These are phyloP conservation scores for Percopsis omiscomaycus DNA, from an alignment of 2,797 vertebrate genomes.

Conservation along the genomic window DNA sequence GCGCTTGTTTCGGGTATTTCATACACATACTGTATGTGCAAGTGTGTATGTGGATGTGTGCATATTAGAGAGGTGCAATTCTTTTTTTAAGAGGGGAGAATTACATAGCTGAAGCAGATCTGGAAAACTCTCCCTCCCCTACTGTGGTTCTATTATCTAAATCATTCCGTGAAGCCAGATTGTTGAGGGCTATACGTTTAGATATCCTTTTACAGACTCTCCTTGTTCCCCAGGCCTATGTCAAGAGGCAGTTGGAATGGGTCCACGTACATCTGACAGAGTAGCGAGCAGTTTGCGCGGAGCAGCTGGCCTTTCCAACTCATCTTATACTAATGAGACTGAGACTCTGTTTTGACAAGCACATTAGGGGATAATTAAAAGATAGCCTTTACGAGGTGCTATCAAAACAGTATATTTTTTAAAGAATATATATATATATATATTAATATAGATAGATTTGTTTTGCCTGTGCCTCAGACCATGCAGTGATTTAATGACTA, in stretches of 20 bases:
- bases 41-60: background rate
- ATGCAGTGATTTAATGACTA: too few species aligned
- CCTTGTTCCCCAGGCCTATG: conserved; percentile 36
- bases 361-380: conserved; percentile 38
- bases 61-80: background rate
- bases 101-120: conserved; percentile 19
- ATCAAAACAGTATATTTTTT: conserved; percentile 5
- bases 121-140: conserved; percentile 13
- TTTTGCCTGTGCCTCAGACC: too few species aligned
- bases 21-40: conserved; percentile 3
- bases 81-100: conserved; percentile 25
- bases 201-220: conserved; percentile 61
- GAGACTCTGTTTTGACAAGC: conserved; percentile 49
- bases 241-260: conserved; percentile 62
- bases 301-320: conserved; percentile 58
- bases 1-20: conserved; percentile 12
- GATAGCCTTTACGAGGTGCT: conserved; percentile 24
- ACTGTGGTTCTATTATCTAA: conserved; percentile 23
- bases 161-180: conserved; percentile 31
- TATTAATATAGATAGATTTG: too few species aligned
- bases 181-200: conserved; percentile 50
- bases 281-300: conserved; percentile 11
- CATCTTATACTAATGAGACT: conserved; percentile 39
- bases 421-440: too few species aligned
- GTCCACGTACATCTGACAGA: conserved; percentile 64